Evolutionary conservation across 2,797 vertebrate species (phyloP).

Genomic region (Parauchenoglanis punctatus): DNA sequence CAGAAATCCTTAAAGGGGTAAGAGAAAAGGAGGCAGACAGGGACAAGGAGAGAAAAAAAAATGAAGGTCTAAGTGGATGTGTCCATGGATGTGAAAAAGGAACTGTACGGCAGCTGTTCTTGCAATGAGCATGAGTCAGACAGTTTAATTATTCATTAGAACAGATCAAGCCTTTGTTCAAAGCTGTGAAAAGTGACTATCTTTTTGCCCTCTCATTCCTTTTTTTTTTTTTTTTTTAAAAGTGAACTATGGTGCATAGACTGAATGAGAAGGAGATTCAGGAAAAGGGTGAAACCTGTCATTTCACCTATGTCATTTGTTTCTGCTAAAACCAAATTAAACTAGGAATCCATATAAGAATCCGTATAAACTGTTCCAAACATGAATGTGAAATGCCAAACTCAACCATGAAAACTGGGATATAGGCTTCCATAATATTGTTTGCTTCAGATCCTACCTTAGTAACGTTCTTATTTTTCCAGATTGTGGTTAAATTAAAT

Average conservation of each 20-base stretch:
- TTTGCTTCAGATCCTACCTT: slow-evolving; percentile 12
- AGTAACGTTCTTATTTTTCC: not conserved
- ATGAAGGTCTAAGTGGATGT: slow-evolving; percentile 17
- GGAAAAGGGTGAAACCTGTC: not conserved
- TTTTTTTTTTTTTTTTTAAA: slow-evolving; percentile 10
- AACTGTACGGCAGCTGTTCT: slow-evolving; percentile 50
- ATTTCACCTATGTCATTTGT: not conserved
- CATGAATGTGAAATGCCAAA: not conserved
- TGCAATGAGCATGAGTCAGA: slow-evolving; percentile 47
- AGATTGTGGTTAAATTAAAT: not conserved
- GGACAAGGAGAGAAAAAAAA: slow-evolving; percentile 38
- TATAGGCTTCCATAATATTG: not conserved
- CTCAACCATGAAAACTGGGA: no score
- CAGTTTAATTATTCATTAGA: slow-evolving; percentile 58
- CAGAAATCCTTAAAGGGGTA: slow-evolving; percentile 33
- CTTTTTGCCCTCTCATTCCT: slow-evolving; percentile 37
- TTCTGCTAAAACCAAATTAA: not conserved
- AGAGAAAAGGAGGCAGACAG: slow-evolving; percentile 40
- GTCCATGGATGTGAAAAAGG: slow-evolving; percentile 33
- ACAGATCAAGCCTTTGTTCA: slow-evolving; percentile 54
- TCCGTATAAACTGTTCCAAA: not conserved
- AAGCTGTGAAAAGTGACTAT: slow-evolving; percentile 56
- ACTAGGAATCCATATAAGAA: not conserved
- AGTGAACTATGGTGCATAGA: not conserved
- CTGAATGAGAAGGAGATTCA: not conserved